Evolutionary conservation across 2,888 invertebrate genomes (phyloP).

Genomic region (Melinaea menophilus): DNA sequence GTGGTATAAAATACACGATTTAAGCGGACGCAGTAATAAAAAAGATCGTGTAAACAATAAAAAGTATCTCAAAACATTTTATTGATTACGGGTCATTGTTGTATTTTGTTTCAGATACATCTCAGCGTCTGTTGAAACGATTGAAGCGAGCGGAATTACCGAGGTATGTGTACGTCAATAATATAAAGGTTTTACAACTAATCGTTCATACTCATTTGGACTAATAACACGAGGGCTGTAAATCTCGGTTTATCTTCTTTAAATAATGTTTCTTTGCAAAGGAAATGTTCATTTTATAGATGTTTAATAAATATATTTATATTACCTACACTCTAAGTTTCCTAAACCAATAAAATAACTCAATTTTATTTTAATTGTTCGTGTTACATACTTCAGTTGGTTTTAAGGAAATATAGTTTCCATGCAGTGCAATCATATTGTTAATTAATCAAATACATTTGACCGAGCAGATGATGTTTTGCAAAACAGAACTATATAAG

Average conservation of each 20-base stretch:
- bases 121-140: conserved; percentile 50
- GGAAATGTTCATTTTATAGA: background rate
- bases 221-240: conserved; percentile 18
- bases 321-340: too few species aligned
- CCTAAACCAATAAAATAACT: too few species aligned
- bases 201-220: conserved; percentile 19
- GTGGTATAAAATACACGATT: too few species aligned
- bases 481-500: too few species aligned
- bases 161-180: conserved; percentile 49
- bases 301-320: too few species aligned
- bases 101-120: conserved; percentile 61
- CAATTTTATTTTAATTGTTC: too few species aligned
- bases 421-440: too few species aligned
- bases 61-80: background rate
- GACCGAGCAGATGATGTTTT: too few species aligned
- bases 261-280: conserved; percentile 13
- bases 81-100: conserved; percentile 1
- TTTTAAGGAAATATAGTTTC: too few species aligned
- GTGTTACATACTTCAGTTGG: too few species aligned
- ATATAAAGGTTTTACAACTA: conserved; percentile 23
- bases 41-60: background rate
- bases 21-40: too few species aligned
- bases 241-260: conserved; percentile 28
- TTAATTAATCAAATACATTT: too few species aligned
- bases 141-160: conserved; percentile 61